These are phyloP conservation scores for Lycaon pictus DNA, from an alignment of 2,113 vertebrate genomes.

Conservation along the genomic window DNA sequence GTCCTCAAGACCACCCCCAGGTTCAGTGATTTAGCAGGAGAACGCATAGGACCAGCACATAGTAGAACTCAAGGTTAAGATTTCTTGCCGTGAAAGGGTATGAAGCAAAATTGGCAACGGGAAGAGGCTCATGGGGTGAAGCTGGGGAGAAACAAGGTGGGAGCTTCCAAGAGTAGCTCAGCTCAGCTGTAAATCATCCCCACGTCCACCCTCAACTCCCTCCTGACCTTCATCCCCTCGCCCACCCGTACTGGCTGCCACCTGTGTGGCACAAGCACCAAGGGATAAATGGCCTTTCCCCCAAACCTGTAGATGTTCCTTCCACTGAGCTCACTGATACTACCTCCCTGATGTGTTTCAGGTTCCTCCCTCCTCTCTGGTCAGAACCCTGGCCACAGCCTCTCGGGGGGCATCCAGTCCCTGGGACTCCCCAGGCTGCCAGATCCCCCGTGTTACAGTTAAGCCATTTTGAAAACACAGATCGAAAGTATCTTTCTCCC, in stretches of 20 bases:
- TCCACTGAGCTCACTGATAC: background rate
- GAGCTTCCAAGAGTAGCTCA: accelerated
- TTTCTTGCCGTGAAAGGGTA: background rate
- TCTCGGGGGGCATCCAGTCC: accelerated
- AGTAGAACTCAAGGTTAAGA: accelerated
- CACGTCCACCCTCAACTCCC: accelerated
- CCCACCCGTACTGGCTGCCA: background rate
- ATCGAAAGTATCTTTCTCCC: background rate
- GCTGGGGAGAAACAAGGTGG: background rate
- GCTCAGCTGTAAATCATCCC: background rate
- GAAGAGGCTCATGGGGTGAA: accelerated
- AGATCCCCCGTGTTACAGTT: accelerated
- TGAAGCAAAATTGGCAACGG: background rate
- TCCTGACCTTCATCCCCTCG: background rate
- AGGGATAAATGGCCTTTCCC: background rate
- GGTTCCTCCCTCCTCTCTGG: background rate
- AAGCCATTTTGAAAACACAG: background rate
- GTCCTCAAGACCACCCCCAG: background rate
- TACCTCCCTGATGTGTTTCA: accelerated
- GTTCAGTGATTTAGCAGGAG: accelerated
- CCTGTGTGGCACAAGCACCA: background rate
- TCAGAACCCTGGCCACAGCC: background rate
- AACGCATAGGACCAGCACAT: accelerated
- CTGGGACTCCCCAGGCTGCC: background rate
- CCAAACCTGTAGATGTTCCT: background rate